Evolutionary conservation across 2,888 invertebrate species (phyloP).

Genomic region (Drosophila pseudotalamancana): DNA sequence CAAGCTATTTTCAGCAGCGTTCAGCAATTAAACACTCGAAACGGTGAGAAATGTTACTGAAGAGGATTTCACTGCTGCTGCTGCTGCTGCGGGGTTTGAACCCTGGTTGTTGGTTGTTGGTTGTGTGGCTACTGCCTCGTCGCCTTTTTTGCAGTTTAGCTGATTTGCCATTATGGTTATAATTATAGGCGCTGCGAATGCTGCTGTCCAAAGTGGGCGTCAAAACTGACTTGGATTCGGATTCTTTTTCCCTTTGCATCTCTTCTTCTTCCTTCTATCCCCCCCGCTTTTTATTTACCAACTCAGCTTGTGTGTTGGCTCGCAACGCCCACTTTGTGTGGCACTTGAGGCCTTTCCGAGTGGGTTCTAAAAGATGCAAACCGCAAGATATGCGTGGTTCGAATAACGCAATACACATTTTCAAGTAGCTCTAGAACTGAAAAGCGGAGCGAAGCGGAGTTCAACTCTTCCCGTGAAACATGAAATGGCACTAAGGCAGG

Average conservation of each 20-base stretch:
- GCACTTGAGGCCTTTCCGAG: constrained; percentile 37
- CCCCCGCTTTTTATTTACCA: not conserved
- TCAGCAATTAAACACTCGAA: constrained; percentile 76
- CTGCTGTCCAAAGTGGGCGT: constrained; percentile 57
- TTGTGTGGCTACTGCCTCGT: constrained; percentile 1
- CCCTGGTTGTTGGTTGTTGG: no score
- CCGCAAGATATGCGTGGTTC: constrained; percentile 27
- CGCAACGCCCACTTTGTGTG: constrained; percentile 43
- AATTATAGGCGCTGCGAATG: constrained; percentile 74
- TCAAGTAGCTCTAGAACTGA: constrained; percentile 9
- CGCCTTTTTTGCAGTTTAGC: constrained; percentile 44
- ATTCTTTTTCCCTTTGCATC: not conserved
- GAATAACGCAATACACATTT: constrained; percentile 18
- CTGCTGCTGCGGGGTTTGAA: constrained; percentile 2
- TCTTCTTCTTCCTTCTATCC: not conserved
- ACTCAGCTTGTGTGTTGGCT: constrained; percentile 9
- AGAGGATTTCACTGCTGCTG: constrained; percentile 6
- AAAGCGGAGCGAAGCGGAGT: not conserved
- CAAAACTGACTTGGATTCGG: constrained; percentile 41
- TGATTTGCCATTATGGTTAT: constrained; percentile 72
- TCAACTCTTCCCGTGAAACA: constrained; percentile 51
- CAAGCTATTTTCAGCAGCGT: constrained; percentile 76
- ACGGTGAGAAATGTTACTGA: constrained; percentile 32
- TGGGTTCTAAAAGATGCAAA: constrained; percentile 35
- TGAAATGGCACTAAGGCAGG: constrained; percentile 54